These are phyloP conservation scores for Hemiscyllium ocellatum DNA, from an alignment of 2,113 vertebrate genomes.

Conservation along the genomic window DNA sequence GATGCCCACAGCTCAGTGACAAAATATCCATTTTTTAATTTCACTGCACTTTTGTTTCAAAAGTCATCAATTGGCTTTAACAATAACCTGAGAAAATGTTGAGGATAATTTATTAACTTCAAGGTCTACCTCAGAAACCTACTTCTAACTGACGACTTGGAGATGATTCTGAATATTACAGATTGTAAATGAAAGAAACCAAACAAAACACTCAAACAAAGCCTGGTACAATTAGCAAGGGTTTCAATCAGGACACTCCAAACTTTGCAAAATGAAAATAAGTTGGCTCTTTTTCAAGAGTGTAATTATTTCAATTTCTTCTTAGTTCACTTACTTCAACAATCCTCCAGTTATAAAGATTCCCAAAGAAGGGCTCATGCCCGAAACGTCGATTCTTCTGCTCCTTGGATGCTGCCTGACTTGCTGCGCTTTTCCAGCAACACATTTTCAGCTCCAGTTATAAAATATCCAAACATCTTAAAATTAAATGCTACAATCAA, in stretches of 20 bases:
- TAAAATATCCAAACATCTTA: neutral
- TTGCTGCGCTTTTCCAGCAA: no score
- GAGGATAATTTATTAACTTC: neutral
- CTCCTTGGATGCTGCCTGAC: no score
- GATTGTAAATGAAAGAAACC: neutral
- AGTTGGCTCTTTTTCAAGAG: neutral
- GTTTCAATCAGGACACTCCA: neutral
- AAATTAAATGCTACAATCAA: neutral
- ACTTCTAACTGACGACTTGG: neutral
- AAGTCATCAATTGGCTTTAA: neutral
- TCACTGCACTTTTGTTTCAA: neutral
- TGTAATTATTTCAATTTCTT: neutral
- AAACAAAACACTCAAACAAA: neutral
- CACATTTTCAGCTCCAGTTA: no score
- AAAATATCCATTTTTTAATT: neutral
- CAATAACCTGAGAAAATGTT: neutral
- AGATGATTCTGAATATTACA: neutral
- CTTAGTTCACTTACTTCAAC: neutral
- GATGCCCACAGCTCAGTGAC: no score
- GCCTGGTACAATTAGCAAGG: neutral
- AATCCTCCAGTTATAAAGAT: neutral
- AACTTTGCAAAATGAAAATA: neutral
- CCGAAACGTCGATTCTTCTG: no score
- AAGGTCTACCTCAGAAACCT: neutral
- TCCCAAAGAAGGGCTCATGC: no score